Base-by-base conservation (phyloP, 2,113 vertebrate species). In the Mustela lutreola region DNA sequence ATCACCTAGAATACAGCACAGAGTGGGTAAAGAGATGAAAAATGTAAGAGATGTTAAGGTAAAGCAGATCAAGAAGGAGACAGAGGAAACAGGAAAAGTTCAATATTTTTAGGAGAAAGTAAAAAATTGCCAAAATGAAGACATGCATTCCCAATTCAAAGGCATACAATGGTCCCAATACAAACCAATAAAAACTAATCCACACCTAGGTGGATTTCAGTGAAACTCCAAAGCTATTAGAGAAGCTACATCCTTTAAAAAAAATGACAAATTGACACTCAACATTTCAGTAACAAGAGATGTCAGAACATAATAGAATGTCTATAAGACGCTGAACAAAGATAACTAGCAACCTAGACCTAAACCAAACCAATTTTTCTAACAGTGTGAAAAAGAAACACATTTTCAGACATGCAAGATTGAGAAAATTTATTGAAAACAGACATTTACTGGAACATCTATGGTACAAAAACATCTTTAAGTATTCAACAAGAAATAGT, bases 401-500 rank as follows among this genome's bases (percentile, higher is more conserved):
- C 63, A 71, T 65, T 84, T 78, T 78, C 28, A 60, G 28, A 18
- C 71, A 33, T 83, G 39, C 31, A 28, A 81, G 63, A 73, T 2
- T 50, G 53, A 73, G 89, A 88, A 81, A 53, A 81, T 63, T 73
- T 73, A 50, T 39, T 56, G 21, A 75, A 73, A 45, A 33, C 4
- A 73, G 21, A 71, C 58, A 39, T 36, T 88, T 56, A 56, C 5
- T 36, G 62, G 33, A 70, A 71, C 45, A n/a, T 63, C 53, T 62
- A 33, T 42, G 75, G 56, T 31, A 92, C 31, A 89, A 92, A 91
- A 80, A 80, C 62, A 87, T 62, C 42, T 92, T 87, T 45, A 86
- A 79, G 33, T 92, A 71, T 73, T 96, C 45, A 82, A 75, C 22
- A 63, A 65, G n/a, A 75, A 81, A 86, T 21, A 95, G 33, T n/a